phyloP scores from a whole-genome alignment of 2,113 vertebrate genomes.

The Leucoraja erinaceus region DNA sequence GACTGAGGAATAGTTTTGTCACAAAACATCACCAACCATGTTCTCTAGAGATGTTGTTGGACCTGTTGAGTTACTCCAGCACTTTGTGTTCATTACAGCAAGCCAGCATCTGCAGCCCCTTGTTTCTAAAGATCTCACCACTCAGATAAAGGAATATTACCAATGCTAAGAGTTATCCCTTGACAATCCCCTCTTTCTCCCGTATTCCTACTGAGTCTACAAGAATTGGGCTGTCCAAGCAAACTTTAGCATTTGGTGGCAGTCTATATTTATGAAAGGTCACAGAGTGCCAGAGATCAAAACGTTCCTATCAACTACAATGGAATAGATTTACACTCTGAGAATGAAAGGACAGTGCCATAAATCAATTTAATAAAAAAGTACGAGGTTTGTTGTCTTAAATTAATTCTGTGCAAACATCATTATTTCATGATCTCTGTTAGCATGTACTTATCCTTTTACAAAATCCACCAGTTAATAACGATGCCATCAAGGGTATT shows the following conservation, averaged over 20 bases:
- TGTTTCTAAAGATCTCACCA: neutral
- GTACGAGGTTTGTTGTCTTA: neutral
- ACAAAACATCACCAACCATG: too few relatives aligned
- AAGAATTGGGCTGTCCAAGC: neutral
- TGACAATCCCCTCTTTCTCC: neutral
- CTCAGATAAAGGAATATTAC: neutral
- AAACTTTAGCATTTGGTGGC: neutral
- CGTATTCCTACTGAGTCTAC: neutral
- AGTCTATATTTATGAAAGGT: neutral
- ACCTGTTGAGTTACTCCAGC: too few relatives aligned
- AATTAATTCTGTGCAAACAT: neutral
- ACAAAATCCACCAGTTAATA: slow-evolving; percentile 1
- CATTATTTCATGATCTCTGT: neutral
- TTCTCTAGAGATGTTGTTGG: too few relatives aligned
- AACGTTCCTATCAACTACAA: neutral
- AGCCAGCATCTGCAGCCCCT: too few relatives aligned
- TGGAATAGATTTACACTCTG: neutral
- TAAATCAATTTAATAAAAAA: too few relatives aligned
- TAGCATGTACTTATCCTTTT: neutral
- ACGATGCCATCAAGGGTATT: neutral
- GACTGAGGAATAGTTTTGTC: too few relatives aligned
- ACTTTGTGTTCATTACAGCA: too few relatives aligned
- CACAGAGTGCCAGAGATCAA: neutral
- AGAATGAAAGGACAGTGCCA: neutral
- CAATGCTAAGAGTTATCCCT: neutral